Evolutionary conservation across 2,797 vertebrate species (phyloP), one percentile per base, ranked within the genome.

Genomic region (Meriones psammophilus): DNA sequence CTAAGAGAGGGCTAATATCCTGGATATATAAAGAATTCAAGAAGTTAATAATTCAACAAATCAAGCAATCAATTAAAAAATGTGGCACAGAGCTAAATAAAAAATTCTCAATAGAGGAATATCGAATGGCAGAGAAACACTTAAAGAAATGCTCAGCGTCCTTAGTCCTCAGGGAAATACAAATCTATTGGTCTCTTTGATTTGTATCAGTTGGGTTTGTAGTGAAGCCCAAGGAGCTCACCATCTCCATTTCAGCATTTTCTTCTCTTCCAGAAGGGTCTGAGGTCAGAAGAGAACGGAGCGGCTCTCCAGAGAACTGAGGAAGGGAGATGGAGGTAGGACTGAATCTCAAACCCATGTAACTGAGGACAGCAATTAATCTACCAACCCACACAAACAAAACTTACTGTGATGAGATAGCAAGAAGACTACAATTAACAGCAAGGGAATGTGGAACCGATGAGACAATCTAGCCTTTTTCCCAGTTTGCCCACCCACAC

Each of bases 401-500:
- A 71, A 28, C 42, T 30, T 8, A 9, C 1, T 0, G 50, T 8
- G 78, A 87, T 50, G 92, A 20, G 30, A 26, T 1, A 22, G 46
- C 15, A 20, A 50, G 73, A 85, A 54, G 10, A 15, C 0, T 10
- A 26, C 56, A 20, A 80, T 68, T 30, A 79, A 77, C 4, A 8
- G 30, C 1, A 13, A 50, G 85, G 58, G 93, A 85, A 30, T 42
- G 15, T 2, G 58, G 26, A 54, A 62, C 4, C 36, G 92, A 54
- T 0, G 13, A 46, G 5, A 5, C 58, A 73, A 17, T n/a, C 17
- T 1, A 80, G 28, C 18, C 0, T 0, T 3, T 66, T 71, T 42
- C 94, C 77, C 79, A 91, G 86, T 93, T 56, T 54, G 71, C 95
- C 74, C 80, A 54, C 60, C 12, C 30, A 26, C 77, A 8, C 79